These are phyloP conservation scores for Alcedo quadribrachys DNA, from an alignment of 2,797 vertebrate genomes.

Conservation along the genomic window DNA sequence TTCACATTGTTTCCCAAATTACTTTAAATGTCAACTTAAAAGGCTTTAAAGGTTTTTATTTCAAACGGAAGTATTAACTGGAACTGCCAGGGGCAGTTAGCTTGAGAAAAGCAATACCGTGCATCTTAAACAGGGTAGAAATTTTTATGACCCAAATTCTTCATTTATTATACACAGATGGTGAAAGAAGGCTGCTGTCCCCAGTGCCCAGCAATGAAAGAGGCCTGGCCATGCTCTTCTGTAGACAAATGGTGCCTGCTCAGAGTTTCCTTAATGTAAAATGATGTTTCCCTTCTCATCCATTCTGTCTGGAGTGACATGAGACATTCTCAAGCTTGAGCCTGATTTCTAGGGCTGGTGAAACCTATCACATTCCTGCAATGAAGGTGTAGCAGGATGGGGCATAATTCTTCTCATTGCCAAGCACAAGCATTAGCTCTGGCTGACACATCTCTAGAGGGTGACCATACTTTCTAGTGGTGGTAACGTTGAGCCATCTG, in stretches of 20 bases:
- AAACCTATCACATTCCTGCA: background rate
- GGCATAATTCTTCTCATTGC: background rate
- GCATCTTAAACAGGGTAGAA: slow-evolving; percentile 77
- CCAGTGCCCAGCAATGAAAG: slow-evolving; percentile 44
- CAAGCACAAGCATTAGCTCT: background rate
- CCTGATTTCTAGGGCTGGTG: background rate
- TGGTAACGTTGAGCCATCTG: rapidly evolving
- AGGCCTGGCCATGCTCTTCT: background rate
- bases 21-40: slow-evolving; percentile 77
- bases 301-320: background rate
- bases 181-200: slow-evolving; percentile 65
- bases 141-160: slow-evolving; percentile 80
- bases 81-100: slow-evolving; percentile 76
- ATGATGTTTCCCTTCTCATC: background rate
- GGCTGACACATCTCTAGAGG: background rate
- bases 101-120: slow-evolving; percentile 77
- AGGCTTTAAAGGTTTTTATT: slow-evolving; percentile 76
- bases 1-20: slow-evolving; percentile 77
- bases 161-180: slow-evolving; percentile 80
- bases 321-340: background rate
- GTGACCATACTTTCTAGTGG: background rate
- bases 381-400: background rate
- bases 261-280: background rate
- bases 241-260: background rate
- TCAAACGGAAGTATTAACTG: slow-evolving; percentile 80